phyloP scores from a whole-genome alignment of 2,797 vertebrate genomes.

The Pangasius macronema region DNA sequence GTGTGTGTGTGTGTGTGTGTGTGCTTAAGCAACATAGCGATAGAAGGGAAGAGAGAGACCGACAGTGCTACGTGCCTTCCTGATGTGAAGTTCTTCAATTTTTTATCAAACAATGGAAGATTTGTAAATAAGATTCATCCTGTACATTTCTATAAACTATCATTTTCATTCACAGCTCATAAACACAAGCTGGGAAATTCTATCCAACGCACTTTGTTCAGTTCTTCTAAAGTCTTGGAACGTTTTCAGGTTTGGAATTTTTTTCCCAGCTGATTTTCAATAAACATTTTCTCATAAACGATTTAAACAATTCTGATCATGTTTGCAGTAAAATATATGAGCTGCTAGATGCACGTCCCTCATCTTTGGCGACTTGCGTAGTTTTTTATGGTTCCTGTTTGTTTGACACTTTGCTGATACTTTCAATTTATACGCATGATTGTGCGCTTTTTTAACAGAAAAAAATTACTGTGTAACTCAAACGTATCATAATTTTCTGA shows the following conservation, averaged over 20 bases:
- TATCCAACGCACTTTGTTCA: too few species aligned
- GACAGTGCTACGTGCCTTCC: background rate
- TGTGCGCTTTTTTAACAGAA: background rate
- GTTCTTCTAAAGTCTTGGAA: background rate
- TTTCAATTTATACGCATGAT: background rate
- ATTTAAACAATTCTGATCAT: background rate
- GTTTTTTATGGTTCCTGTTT: background rate
- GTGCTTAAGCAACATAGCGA: background rate
- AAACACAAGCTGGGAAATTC: background rate
- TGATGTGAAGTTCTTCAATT: background rate
- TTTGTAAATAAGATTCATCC: background rate
- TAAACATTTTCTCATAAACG: background rate
- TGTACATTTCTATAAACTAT: background rate
- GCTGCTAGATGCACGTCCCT: background rate
- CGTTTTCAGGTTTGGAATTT: background rate
- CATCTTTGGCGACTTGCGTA: background rate
- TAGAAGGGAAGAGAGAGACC: background rate
- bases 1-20: slow-evolving; percentile 4
- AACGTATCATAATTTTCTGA: background rate
- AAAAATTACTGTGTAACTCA: background rate
- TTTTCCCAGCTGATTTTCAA: background rate
- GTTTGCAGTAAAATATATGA: background rate
- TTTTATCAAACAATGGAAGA: background rate
- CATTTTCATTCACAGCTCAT: too few species aligned
- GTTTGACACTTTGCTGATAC: background rate